Base-by-base conservation (phyloP, 2,888 invertebrate genomes). In the Schrankia costaestrigalis region DNA sequence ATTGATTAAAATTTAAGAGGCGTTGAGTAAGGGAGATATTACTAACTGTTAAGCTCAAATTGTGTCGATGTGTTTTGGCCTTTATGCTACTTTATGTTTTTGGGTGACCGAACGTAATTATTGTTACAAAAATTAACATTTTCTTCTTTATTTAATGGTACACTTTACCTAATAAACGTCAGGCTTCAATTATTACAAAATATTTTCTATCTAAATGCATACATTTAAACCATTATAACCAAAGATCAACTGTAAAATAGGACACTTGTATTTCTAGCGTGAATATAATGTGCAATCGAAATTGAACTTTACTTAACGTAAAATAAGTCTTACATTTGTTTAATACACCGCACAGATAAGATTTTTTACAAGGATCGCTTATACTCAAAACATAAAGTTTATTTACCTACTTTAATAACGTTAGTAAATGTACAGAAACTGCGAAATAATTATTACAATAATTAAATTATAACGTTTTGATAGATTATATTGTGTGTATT, bases 321-420 rank as follows among this genome's bases (percentile, higher is more conserved):
- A 38, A 36, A 44, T 55, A 57, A 49, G 51, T 46, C 46, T 56
- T 45, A 42, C 15, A 35, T 53, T 42, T 12, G 35, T 50, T 42
- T 41, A 33, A 27, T 36, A 43, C 32, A 26, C 6, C 9, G 26
- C 26, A 26, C 28, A 34, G 11, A 26, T 14, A 22, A 12, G 4
- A 17, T 9, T 12, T 12, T 3, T n/a, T n/a, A n/a, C n/a, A n/a
- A n/a, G n/a, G n/a, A n/a, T n/a, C n/a, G n/a, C n/a, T n/a, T n/a
- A n/a, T n/a, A n/a, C n/a, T n/a, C n/a, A n/a, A n/a, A n/a, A n/a
- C n/a, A n/a, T n/a, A n/a, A n/a, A n/a, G n/a, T n/a, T n/a, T n/a
- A n/a, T n/a, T n/a, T n/a, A n/a, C n/a, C n/a, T 2, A 28, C 34
- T 33, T 10, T 18, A 28, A 25, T 48, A 51, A 51, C 48, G 48